phyloP scores from a whole-genome alignment of 2,797 vertebrate genomes.

The Mormyrus proboscirostris region DNA sequence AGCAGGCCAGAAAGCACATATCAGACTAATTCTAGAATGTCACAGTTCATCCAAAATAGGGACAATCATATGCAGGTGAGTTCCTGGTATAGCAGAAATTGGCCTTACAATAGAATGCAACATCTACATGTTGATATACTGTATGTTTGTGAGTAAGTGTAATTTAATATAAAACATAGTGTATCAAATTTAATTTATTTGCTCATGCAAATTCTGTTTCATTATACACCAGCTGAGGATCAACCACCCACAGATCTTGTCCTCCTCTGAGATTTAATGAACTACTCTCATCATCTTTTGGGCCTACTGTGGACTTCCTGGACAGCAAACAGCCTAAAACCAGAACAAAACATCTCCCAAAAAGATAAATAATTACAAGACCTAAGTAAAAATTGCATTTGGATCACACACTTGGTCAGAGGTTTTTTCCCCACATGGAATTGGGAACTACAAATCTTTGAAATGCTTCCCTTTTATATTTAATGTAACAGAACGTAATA shows the following conservation, averaged over 20 bases:
- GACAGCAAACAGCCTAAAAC: background rate
- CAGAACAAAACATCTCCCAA: background rate
- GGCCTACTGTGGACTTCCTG: background rate
- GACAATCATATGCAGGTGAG: constrained; percentile 8
- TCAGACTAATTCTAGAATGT: background rate
- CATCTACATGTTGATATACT: background rate
- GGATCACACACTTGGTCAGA: background rate
- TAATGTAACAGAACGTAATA: background rate
- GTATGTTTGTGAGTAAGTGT: background rate
- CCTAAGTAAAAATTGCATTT: background rate
- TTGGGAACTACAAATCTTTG: background rate
- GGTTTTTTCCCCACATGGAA: background rate
- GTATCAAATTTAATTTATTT: background rate
- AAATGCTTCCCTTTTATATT: background rate
- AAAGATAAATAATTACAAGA: background rate
- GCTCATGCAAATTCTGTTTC: background rate
- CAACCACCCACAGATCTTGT: constrained; percentile 15
- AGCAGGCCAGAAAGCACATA: background rate
- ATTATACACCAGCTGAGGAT: constrained; percentile 15
- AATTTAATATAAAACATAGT: background rate
- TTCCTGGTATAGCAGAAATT: no score
- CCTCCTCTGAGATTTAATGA: constrained; percentile 25
- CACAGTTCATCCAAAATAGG: background rate
- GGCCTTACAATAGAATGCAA: background rate
- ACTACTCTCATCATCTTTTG: background rate